Percentiles rank a stretch among this genome's conserved stretches.
Evolutionary conservation across 2,113 vertebrate genomes (phyloP).

Genomic region (Lampris megalopsis): DNA sequence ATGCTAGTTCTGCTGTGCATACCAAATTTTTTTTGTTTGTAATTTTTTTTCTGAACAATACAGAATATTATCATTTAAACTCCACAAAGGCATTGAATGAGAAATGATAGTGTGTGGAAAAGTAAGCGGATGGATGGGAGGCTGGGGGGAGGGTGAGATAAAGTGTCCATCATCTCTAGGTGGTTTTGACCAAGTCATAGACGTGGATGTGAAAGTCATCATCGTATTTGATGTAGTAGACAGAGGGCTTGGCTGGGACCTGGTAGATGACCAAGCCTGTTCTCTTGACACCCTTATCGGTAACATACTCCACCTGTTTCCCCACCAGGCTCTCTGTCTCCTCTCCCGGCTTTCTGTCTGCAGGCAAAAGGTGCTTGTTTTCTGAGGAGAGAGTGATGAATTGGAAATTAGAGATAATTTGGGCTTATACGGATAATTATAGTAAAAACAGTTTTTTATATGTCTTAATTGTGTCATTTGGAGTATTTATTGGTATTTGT

Average conservation of each 20-base stretch:
- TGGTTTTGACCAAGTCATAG: slow-evolving; percentile 87
- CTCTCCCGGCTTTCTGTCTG: slow-evolving; percentile 86
- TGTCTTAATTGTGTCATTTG: too few relatives aligned
- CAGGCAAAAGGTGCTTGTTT: slow-evolving; percentile 86
- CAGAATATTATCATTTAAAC: slow-evolving; percentile 54
- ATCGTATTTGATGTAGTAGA: slow-evolving; percentile 88
- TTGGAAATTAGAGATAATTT: neutral
- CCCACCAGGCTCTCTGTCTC: slow-evolving; percentile 87
- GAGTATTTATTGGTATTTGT: too few relatives aligned
- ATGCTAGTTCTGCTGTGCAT: slow-evolving; percentile 71
- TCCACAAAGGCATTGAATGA: slow-evolving; percentile 50
- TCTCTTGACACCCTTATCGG: slow-evolving; percentile 87
- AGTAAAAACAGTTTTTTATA: too few relatives aligned
- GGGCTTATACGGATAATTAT: neutral
- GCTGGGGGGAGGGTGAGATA: slow-evolving; percentile 28
- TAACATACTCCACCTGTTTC: slow-evolving; percentile 88
- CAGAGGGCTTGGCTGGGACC: slow-evolving; percentile 86
- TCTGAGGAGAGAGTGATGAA: slow-evolving; percentile 64
- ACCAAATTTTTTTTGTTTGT: slow-evolving; percentile 32
- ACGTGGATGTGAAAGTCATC: slow-evolving; percentile 89
- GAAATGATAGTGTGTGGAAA: slow-evolving; percentile 43
- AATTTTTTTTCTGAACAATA: slow-evolving; percentile 38
- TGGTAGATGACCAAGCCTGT: slow-evolving; percentile 87
- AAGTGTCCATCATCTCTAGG: slow-evolving; percentile 73
- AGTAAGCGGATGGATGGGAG: slow-evolving; percentile 32